Evolutionary conservation across 2,888 invertebrate genomes (phyloP).

Genomic region (Euzophera pinguis): DNA sequence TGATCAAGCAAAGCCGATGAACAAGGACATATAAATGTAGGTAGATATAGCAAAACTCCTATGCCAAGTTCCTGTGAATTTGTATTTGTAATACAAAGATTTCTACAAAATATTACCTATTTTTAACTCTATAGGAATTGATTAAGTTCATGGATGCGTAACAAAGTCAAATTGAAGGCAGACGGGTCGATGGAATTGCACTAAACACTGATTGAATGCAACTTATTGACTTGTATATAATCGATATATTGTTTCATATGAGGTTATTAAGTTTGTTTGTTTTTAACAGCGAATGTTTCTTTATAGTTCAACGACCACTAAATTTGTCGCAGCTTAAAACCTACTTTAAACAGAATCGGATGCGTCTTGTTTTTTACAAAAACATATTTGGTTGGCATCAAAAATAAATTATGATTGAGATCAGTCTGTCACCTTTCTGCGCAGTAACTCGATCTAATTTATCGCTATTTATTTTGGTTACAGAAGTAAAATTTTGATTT

Average conservation of each 20-base stretch:
- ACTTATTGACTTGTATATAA: background rate
- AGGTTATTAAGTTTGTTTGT: background rate
- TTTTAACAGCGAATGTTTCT: background rate
- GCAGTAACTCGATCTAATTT: conserved; percentile 4
- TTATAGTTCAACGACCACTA: conserved; percentile 3
- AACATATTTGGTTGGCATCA: background rate
- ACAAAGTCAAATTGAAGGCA: conserved; percentile 5
- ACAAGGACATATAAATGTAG: too few species aligned
- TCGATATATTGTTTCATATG: background rate
- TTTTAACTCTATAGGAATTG: background rate
- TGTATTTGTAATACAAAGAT: too few species aligned
- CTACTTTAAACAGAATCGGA: background rate
- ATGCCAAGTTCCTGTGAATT: too few species aligned
- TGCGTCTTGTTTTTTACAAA: background rate
- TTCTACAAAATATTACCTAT: too few species aligned
- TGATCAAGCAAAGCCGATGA: too few species aligned
- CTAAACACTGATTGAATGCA: background rate
- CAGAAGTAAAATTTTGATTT: background rate
- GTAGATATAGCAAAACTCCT: too few species aligned
- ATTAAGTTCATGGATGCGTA: background rate
- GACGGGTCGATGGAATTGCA: conserved; percentile 1
- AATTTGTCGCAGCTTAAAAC: conserved; percentile 1
- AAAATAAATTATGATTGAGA: conserved; percentile 2
- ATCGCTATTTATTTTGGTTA: background rate
- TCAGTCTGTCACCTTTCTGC: conserved; percentile 1